Percentiles rank a stretch among this genome's conserved stretches.
Evolutionary conservation across 2,888 invertebrate genomes (phyloP).

Genomic region (Eugnorisma glareosa): DNA sequence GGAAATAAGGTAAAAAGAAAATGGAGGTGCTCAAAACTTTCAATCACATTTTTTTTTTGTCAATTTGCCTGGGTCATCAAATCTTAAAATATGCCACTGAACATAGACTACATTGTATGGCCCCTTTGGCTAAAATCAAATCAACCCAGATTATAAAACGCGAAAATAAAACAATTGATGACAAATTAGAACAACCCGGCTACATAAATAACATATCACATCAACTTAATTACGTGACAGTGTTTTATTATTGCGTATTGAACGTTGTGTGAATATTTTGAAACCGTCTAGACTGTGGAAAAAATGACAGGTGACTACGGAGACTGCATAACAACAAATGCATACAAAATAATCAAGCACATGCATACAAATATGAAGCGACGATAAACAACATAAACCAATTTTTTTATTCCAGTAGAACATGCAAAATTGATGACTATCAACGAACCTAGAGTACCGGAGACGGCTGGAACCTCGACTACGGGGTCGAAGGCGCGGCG

Average conservation of each 20-base stretch:
- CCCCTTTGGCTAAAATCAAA: neutral
- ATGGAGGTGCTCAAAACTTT: neutral
- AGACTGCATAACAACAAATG: slow-evolving; percentile 48
- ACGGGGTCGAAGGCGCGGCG: slow-evolving; percentile 78
- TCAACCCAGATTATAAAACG: neutral
- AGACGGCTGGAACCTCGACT: slow-evolving; percentile 82
- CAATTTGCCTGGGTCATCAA: neutral
- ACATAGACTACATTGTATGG: neutral
- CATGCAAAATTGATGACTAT: slow-evolving; percentile 52
- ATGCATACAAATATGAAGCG: slow-evolving; percentile 59
- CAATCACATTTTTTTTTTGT: neutral
- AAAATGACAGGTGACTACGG: slow-evolving; percentile 46
- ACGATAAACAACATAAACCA: slow-evolving; percentile 40
- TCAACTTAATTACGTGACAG: slow-evolving; percentile 16
- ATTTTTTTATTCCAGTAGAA: slow-evolving; percentile 21
- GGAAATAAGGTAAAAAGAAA: neutral
- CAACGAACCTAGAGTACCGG: slow-evolving; percentile 86
- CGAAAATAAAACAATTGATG: slow-evolving; percentile 14
- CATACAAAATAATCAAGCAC: slow-evolving; percentile 54
- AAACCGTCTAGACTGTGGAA: slow-evolving; percentile 8
- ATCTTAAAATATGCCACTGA: neutral
- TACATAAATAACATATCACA: slow-evolving; percentile 2
- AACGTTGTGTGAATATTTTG: neutral
- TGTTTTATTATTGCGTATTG: neutral
- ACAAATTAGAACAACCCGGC: slow-evolving; percentile 3